Percentiles rank a stretch among this genome's conserved stretches.
These are phyloP conservation scores for Nesogale talazaci DNA, from an alignment of 2,113 vertebrate species.

Conservation along the genomic window DNA sequence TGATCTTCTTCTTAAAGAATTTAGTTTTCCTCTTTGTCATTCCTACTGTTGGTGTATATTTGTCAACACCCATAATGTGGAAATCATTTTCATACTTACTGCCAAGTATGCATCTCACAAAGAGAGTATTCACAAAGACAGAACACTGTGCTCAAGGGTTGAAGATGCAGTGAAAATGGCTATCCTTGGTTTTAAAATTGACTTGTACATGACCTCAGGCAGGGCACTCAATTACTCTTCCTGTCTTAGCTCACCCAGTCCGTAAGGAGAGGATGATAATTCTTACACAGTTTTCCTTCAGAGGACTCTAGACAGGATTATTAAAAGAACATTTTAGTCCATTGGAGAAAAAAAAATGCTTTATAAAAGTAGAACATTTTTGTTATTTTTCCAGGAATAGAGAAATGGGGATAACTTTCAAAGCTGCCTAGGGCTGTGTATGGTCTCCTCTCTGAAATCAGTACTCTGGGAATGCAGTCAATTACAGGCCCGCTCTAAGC, in stretches of 20 bases:
- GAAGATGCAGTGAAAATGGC: background rate
- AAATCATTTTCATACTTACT: background rate
- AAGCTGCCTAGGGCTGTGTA: background rate
- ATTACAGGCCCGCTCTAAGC: background rate
- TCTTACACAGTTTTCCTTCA: conserved; percentile 50
- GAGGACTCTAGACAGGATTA: conserved; percentile 23
- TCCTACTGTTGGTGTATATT: background rate
- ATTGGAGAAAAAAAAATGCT: background rate
- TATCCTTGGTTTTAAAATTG: background rate
- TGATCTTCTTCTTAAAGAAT: background rate
- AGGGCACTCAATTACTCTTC: conserved; percentile 19
- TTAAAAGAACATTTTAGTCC: conserved; percentile 59
- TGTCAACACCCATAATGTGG: background rate
- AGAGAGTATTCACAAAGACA: background rate
- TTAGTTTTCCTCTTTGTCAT: background rate
- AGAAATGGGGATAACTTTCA: conserved; percentile 2
- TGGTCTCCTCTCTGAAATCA: background rate
- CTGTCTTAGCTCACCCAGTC: conserved; percentile 50
- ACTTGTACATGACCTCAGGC: background rate
- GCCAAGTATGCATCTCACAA: background rate
- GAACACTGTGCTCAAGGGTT: background rate
- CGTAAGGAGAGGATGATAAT: conserved; percentile 39
- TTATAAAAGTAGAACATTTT: conserved; percentile 42
- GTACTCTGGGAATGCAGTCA: background rate
- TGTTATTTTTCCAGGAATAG: conserved; percentile 19